phyloP scores from a whole-genome alignment of 2,888 invertebrate species.

The Pycnomerus fuliginosus region DNA sequence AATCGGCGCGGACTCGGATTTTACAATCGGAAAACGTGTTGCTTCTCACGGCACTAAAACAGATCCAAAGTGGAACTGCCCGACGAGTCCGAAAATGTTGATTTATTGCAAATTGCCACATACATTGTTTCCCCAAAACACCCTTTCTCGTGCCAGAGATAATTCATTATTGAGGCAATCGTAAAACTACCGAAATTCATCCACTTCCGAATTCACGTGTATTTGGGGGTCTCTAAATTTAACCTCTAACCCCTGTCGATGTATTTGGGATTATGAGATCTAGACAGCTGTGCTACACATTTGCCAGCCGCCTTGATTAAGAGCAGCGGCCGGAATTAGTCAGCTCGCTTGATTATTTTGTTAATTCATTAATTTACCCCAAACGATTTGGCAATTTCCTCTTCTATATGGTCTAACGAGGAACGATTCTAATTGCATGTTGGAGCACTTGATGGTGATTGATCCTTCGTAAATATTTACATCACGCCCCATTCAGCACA shows the following conservation, averaged over 20 bases:
- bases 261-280: slow-evolving; percentile 49
- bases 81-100: slow-evolving; percentile 37
- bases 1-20: slow-evolving; percentile 35
- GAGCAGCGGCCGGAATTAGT: slow-evolving; percentile 39
- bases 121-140: slow-evolving; percentile 13
- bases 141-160: slow-evolving; percentile 1
- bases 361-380: slow-evolving; percentile 48
- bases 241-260: slow-evolving; percentile 51
- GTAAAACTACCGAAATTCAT: no score
- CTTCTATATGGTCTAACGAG: slow-evolving; percentile 22
- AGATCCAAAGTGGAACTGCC: slow-evolving; percentile 34
- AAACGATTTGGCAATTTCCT: slow-evolving; percentile 45
- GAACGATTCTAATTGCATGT: slow-evolving; percentile 17
- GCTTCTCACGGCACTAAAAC: slow-evolving; percentile 43
- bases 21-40: slow-evolving; percentile 42
- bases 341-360: slow-evolving; percentile 43
- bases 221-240: slow-evolving; percentile 42
- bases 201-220: no score
- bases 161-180: no score
- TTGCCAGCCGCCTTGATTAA: slow-evolving; percentile 44
- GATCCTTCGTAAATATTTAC: slow-evolving; percentile 19
- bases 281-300: slow-evolving; percentile 51
- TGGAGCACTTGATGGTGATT: slow-evolving; percentile 16
- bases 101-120: slow-evolving; percentile 42
- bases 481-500: slow-evolving; percentile 11